Conservation (phyloP, 2,888 invertebrate species). For the Crematogaster levior region DNA sequence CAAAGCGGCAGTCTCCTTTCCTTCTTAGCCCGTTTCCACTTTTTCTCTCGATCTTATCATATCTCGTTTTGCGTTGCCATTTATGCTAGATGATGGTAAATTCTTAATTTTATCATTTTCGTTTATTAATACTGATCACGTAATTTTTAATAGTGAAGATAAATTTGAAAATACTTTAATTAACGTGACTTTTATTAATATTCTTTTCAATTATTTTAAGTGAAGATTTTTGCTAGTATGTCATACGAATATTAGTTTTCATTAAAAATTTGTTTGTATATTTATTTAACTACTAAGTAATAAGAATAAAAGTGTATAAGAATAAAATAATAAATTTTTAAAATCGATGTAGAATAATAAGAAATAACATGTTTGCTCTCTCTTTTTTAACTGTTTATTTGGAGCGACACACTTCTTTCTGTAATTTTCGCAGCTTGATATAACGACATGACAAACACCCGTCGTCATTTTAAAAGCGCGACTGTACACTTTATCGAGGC, state of each 20-base stretch:
- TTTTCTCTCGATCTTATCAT: slow-evolving; percentile 55
- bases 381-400: background rate
- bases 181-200: too few relatives aligned
- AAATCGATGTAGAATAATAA: background rate
- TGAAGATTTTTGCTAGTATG: background rate
- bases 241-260: background rate
- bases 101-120: background rate
- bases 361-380: background rate
- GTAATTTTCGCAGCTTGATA: slow-evolving; percentile 55
- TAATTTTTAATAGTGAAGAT: background rate
- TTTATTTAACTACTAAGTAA: background rate
- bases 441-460: slow-evolving; percentile 66
- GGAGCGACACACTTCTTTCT: slow-evolving; percentile 45
- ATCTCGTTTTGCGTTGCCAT: slow-evolving; percentile 8
- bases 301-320: background rate
- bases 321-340: slow-evolving; percentile 14
- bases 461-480: slow-evolving; percentile 49
- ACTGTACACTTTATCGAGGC: slow-evolving; percentile 60
- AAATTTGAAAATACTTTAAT: background rate
- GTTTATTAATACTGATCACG: background rate
- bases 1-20: slow-evolving; percentile 70
- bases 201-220: background rate
- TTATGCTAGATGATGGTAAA: slow-evolving; percentile 9
- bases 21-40: slow-evolving; percentile 69
- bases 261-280: background rate